Evolutionary conservation across 2,888 invertebrate species (phyloP), one percentile per base, ranked within the genome.

Genomic region (Malthinus flaveolus): DNA sequence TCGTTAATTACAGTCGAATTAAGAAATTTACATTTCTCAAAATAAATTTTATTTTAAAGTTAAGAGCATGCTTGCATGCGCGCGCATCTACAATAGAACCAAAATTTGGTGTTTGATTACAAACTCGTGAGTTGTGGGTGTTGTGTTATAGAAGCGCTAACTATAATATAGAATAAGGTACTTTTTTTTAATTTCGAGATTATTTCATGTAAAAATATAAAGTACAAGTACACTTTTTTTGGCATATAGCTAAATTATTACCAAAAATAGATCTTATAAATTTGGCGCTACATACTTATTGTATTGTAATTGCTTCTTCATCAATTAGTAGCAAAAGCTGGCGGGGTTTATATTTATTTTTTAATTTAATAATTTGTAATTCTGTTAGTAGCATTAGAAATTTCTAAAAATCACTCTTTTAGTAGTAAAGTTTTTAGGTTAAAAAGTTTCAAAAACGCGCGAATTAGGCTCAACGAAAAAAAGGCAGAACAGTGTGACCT

Each of bases 1-100:
- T 77, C 76, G 70, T 74, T 71, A 71, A 74, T 76, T 73, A 73
- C 69, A 70, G 65, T 68, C 64, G 59, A 66, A 66, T 62, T 62
- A 69, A 69, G 66, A 71, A 70, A 71, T 66, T 68, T 65, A 71
- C 67, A 67, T 59, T 23, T 23, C 23, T 23, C 57, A 55, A 37
- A 39, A 10, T 47, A 36, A 47, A 32, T 13, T 13, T 35, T 13
- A 32, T 35, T 36, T 49, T 50, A 23, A 23, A 3, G 5, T n/a
- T 23, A 23, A 23, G 5, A 23, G 5, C 23, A 23, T 23, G 23
- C 3, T 23, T 32, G 34, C 13, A 8, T n/a, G n/a, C 7, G 23
- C 11, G 44, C 23, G 23, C 23, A 23, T 42, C 15, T 15, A 15
- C 39, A 15, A 6, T 15, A 36, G 12, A 9, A 13, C 23, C n/a